Evolutionary conservation across 2,113 vertebrate species (phyloP).

Genomic region (Sialia sialis): DNA sequence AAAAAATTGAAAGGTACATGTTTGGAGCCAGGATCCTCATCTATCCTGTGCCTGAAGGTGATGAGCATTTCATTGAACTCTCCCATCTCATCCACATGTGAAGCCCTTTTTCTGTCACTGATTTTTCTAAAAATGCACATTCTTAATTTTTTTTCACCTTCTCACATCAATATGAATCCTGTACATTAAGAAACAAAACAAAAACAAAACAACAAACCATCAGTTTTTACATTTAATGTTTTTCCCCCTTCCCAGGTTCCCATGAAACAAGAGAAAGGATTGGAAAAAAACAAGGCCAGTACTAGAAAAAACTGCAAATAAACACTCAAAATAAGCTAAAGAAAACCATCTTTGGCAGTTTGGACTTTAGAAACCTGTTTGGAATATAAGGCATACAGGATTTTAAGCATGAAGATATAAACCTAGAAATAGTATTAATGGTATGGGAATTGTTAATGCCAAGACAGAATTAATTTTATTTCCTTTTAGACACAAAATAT

Average conservation of each 20-base stretch:
- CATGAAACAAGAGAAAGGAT: neutral
- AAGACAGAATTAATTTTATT: neutral
- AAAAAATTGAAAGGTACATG: fast-evolving
- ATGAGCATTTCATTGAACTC: neutral
- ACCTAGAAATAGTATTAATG: neutral
- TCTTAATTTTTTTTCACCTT: neutral
- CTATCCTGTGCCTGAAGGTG: neutral
- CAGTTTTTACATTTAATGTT: neutral
- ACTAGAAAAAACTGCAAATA: neutral
- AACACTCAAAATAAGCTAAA: neutral
- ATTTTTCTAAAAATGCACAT: neutral
- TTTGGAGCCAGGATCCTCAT: neutral
- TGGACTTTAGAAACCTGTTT: neutral
- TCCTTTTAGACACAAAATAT: neutral
- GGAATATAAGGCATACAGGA: neutral
- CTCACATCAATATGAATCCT: neutral
- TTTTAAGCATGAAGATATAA: neutral
- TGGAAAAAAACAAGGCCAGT: neutral
- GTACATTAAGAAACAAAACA: neutral
- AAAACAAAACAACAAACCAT: neutral
- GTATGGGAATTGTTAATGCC: neutral
- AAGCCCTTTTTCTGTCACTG: neutral
- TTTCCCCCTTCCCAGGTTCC: neutral
- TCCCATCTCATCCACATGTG: neutral
- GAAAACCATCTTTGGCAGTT: neutral